These are phyloP conservation scores for Ecliptopera silaceata DNA, from an alignment of 2,888 invertebrate genomes.

Conservation along the genomic window DNA sequence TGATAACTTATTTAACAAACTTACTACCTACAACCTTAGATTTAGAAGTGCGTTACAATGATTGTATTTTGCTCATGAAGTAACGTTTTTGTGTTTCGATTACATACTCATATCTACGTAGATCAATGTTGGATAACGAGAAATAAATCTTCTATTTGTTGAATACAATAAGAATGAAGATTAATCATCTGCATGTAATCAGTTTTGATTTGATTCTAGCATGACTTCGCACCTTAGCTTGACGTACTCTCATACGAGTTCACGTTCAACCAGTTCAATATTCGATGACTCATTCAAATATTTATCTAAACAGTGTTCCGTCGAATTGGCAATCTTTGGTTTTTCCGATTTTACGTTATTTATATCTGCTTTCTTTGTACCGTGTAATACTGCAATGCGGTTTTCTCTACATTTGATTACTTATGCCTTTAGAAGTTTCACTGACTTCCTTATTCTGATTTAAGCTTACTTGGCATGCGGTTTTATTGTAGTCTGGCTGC, in stretches of 20 bases:
- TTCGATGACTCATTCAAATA: slow-evolving; percentile 20
- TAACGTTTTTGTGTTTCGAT: too few species aligned
- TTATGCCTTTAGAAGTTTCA: neutral
- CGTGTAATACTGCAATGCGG: neutral
- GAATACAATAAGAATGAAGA: slow-evolving; percentile 3
- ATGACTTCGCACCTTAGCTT: slow-evolving; percentile 4
- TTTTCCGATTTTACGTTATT: too few species aligned
- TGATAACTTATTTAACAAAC: neutral
- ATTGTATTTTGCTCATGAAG: neutral
- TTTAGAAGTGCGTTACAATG: neutral
- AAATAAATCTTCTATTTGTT: neutral
- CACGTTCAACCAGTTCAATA: slow-evolving; percentile 1
- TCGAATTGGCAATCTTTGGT: neutral
- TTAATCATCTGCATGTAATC: slow-evolving; percentile 1
- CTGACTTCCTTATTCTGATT: neutral
- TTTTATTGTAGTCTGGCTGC: slow-evolving; percentile 16
- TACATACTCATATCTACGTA: too few species aligned
- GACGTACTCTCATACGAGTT: neutral
- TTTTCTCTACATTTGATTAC: slow-evolving; percentile 3
- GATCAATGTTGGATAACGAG: neutral
- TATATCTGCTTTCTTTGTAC: neutral
- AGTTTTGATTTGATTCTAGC: neutral
- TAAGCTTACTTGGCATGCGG: slow-evolving; percentile 2
- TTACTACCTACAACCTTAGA: neutral
- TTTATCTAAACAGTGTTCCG: slow-evolving; percentile 1